A percentile compares a stretch with the other conserved stretches of the same genome.
These are phyloP conservation scores for Ochotona princeps DNA, from an alignment of 2,113 vertebrate genomes.

Conservation along the genomic window DNA sequence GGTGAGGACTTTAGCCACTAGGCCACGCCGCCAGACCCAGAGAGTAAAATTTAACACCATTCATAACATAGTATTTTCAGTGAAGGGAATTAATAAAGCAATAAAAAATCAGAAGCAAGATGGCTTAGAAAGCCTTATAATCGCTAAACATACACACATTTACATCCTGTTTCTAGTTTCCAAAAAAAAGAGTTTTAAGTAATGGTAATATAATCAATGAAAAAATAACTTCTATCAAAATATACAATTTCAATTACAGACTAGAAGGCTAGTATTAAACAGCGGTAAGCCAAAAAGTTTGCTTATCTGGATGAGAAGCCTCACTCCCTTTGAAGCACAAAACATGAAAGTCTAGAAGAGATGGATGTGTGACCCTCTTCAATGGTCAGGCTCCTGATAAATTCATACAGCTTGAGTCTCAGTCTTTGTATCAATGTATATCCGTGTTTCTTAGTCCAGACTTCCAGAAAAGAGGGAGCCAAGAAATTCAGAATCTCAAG, in stretches of 20 bases:
- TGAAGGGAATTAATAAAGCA: no score
- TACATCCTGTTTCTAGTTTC: constrained; percentile 83
- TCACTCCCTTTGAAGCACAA: constrained; percentile 83
- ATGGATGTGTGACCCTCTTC: constrained; percentile 83
- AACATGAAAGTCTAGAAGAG: constrained; percentile 86
- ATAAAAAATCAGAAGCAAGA: no score
- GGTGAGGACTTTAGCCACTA: no score
- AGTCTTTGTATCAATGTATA: constrained; percentile 64
- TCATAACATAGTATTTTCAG: no score
- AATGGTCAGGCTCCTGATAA: constrained; percentile 84
- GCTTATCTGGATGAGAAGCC: constrained; percentile 86
- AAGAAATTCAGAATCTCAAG: constrained; percentile 93
- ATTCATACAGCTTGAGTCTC: constrained; percentile 77
- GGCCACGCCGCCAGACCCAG: no score
- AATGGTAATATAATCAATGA: constrained; percentile 89
- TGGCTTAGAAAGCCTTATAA: constrained; percentile 79
- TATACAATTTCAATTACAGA: constrained; percentile 92
- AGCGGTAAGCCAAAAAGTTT: constrained; percentile 89
- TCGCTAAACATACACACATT: constrained; percentile 81
- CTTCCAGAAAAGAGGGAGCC: constrained; percentile 83
- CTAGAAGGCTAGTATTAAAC: constrained; percentile 90
- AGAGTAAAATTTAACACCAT: no score
- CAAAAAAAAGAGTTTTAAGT: constrained; percentile 87
- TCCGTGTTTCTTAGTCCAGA: constrained; percentile 84
- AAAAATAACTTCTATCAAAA: constrained; percentile 92